phyloP scores from a whole-genome alignment of 2,888 invertebrate genomes.

The Timema cristinae region DNA sequence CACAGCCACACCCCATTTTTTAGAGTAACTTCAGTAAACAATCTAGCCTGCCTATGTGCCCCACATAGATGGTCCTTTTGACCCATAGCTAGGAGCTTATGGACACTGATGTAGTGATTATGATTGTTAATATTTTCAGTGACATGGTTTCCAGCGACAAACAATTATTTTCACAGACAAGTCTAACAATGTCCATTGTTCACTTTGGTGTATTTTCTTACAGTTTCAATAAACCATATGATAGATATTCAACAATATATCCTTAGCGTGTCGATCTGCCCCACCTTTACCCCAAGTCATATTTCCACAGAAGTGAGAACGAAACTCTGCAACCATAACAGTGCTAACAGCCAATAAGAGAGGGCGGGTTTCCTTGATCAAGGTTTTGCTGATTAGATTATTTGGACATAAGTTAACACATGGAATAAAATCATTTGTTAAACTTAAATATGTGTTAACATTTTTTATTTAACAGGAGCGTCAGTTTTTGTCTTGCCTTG shows the following conservation, averaged over 20 bases:
- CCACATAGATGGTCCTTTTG: slow-evolving; percentile 2
- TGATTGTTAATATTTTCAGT: neutral
- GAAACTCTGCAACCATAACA: no score
- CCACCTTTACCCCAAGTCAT: slow-evolving; percentile 10
- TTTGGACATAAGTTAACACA: no score
- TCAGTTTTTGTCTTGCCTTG: no score
- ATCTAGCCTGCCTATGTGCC: neutral
- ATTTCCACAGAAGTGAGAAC: no score
- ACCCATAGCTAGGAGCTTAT: slow-evolving; percentile 12
- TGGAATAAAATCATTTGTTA: no score
- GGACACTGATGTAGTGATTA: slow-evolving; percentile 7
- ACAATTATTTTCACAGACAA: neutral
- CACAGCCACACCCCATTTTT: neutral
- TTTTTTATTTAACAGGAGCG: no score
- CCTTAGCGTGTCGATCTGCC: neutral
- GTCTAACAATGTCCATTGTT: neutral
- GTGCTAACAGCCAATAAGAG: no score
- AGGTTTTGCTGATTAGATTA: no score
- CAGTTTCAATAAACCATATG: neutral
- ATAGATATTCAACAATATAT: neutral
- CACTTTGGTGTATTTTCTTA: neutral
- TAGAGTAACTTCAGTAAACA: neutral
- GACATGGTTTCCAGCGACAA: neutral
- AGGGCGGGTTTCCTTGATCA: no score
- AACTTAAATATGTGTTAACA: no score